These are phyloP conservation scores for Choristoneura rosaceana DNA, from an alignment of 2,888 invertebrate species.

Conservation along the genomic window DNA sequence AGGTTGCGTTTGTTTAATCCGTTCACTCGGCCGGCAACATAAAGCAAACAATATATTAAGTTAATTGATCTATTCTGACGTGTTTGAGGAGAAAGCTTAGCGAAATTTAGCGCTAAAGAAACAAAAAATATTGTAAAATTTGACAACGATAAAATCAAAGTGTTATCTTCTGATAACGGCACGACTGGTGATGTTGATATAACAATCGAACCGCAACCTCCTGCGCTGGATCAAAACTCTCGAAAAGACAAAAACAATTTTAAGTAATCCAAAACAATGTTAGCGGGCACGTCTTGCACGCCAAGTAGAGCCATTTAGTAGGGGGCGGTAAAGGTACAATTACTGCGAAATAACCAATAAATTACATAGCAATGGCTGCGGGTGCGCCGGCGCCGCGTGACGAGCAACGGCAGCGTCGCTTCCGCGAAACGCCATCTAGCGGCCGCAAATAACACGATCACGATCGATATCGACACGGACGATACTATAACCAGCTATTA, in stretches of 20 bases:
- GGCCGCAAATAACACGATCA: slow-evolving; percentile 74
- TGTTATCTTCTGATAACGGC: neutral
- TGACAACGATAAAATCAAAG: neutral
- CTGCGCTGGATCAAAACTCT: slow-evolving; percentile 37
- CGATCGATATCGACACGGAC: slow-evolving; percentile 65
- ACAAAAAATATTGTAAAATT: neutral
- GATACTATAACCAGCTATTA: slow-evolving; percentile 40
- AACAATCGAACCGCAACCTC: slow-evolving; percentile 25
- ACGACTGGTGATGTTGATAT: neutral
- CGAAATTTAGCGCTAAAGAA: neutral
- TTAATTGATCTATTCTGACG: slow-evolving; percentile 32
- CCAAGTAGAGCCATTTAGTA: slow-evolving; percentile 63
- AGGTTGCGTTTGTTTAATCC: slow-evolving; percentile 47
- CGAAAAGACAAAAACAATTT: slow-evolving; percentile 41
- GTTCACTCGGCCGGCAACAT: slow-evolving; percentile 55
- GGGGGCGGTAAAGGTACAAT: slow-evolving; percentile 74
- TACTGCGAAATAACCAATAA: slow-evolving; percentile 72
- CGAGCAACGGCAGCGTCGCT: slow-evolving; percentile 64
- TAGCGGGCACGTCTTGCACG: slow-evolving; percentile 54
- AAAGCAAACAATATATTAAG: slow-evolving; percentile 47
- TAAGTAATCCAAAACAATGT: slow-evolving; percentile 53
- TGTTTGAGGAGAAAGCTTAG: slow-evolving; percentile 31
- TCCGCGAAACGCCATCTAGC: slow-evolving; percentile 78
- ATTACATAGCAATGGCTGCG: slow-evolving; percentile 58
- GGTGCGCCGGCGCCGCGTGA: slow-evolving; percentile 74